phyloP scores from a whole-genome alignment of 2,888 invertebrate genomes.

The Melipona beecheii region DNA sequence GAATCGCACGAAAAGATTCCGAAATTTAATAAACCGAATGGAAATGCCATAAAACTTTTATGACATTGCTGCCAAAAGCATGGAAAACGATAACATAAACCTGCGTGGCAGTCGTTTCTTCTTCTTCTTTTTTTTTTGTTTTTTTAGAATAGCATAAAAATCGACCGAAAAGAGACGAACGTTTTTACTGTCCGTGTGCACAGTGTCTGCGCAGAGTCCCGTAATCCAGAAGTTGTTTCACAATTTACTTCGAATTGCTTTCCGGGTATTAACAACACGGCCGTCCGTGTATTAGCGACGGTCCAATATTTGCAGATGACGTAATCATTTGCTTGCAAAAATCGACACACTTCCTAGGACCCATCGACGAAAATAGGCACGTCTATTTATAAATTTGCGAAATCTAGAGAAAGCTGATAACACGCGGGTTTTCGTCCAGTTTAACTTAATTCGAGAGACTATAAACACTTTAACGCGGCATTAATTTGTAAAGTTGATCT shows the following conservation, averaged over 20 bases:
- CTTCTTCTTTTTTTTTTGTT: not conserved
- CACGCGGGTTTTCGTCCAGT: no score
- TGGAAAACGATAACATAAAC: not conserved
- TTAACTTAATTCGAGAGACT: no score
- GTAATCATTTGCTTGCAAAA: constrained; percentile 44
- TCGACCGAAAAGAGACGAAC: not conserved
- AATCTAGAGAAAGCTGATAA: no score
- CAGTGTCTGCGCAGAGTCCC: not conserved
- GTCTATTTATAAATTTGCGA: not conserved
- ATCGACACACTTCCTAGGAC: not conserved
- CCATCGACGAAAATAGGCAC: not conserved
- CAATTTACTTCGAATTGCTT: constrained; percentile 31
- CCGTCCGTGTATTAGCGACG: not conserved
- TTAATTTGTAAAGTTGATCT: no score
- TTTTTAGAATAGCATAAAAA: not conserved
- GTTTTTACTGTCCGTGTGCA: not conserved
- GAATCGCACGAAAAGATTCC: not conserved
- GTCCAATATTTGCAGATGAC: constrained; percentile 39
- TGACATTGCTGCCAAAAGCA: constrained; percentile 13
- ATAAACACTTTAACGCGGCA: no score
- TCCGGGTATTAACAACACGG: not conserved
- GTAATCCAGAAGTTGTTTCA: constrained; percentile 24
- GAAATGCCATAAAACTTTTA: constrained; percentile 25
- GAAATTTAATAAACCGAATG: constrained; percentile 31
- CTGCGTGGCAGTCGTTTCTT: not conserved